A percentile compares a stretch with the other conserved stretches of the same genome.
Conservation (phyloP, 2,888 invertebrate species). For the Melipona beecheii region DNA sequence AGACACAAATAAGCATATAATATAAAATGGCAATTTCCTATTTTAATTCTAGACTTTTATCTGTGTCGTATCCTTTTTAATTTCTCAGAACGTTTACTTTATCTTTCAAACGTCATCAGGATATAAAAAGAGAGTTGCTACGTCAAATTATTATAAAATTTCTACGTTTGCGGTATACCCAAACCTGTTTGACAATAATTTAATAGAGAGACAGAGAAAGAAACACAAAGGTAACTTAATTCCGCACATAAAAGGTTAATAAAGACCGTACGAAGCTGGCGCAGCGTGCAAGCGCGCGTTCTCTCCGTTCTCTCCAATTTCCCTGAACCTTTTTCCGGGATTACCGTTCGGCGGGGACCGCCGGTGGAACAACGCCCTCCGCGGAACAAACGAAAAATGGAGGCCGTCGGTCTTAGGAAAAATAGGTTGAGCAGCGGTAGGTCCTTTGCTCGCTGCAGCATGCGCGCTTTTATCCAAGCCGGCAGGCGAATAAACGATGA, state of each 20-base stretch:
- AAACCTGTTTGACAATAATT: no score
- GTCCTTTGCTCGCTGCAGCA: constrained; percentile 40
- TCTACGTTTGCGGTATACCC: no score
- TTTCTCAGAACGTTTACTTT: no score
- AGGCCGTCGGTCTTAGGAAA: constrained; percentile 1
- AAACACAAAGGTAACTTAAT: background rate
- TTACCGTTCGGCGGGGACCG: background rate
- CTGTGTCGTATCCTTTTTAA: no score
- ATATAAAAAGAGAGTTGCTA: no score
- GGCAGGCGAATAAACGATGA: constrained; percentile 45
- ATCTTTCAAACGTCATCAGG: no score
- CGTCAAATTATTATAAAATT: no score
- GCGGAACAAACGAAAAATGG: constrained; percentile 35
- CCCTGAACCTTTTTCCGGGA: background rate
- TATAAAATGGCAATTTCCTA: no score
- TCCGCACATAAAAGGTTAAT: background rate
- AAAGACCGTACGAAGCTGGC: background rate
- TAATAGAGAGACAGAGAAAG: no score
- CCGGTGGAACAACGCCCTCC: constrained; percentile 2
- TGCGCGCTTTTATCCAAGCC: constrained; percentile 12
- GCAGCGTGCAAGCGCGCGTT: background rate
- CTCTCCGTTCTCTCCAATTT: background rate
- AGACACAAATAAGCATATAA: no score
- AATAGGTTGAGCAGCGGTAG: constrained; percentile 47
- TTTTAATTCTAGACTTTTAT: no score